A percentile compares a stretch with the other conserved stretches of the same genome.
Evolutionary conservation across 1,140 invertebrate species (phyloP).

Genomic region (Leptinotarsa defecta): DNA sequence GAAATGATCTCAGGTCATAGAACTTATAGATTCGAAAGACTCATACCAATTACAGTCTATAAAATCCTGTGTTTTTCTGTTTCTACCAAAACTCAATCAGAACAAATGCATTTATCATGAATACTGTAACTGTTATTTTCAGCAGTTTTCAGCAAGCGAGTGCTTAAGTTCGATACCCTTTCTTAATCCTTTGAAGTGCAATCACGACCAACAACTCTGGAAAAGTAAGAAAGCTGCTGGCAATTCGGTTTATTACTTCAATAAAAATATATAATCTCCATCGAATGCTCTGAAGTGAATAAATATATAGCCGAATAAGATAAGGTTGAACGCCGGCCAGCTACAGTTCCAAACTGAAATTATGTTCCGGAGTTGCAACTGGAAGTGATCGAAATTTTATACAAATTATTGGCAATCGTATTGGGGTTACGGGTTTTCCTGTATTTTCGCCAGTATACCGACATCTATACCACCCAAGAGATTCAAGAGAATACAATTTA

Average conservation of each 20-base stretch:
- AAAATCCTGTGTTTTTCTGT: too few species aligned
- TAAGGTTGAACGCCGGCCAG: slow-evolving; percentile 6
- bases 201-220: slow-evolving; percentile 9
- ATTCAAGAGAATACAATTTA: slow-evolving; percentile 20
- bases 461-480: slow-evolving; percentile 21
- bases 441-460: slow-evolving; percentile 14
- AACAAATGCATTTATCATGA: background rate
- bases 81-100: background rate
- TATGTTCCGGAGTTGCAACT: slow-evolving; percentile 1
- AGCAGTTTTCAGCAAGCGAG: background rate
- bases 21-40: too few species aligned
- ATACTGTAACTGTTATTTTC: background rate
- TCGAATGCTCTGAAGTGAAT: background rate
- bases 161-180: background rate
- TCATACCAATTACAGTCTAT: too few species aligned
- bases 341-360: background rate
- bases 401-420: slow-evolving; percentile 8
- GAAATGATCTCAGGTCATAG: too few species aligned
- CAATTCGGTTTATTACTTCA: background rate
- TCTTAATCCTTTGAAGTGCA: slow-evolving; percentile 10
- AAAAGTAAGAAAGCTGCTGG: slow-evolving; percentile 14
- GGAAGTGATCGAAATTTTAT: slow-evolving; percentile 8
- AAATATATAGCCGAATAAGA: slow-evolving; percentile 12
- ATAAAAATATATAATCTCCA: slow-evolving; percentile 22
- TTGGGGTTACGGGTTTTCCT: slow-evolving; percentile 7